A percentile compares a stretch with the other conserved stretches of the same genome.
Conservation (phyloP, 2,113 vertebrate genomes). For the Struthidea cinerea region DNA sequence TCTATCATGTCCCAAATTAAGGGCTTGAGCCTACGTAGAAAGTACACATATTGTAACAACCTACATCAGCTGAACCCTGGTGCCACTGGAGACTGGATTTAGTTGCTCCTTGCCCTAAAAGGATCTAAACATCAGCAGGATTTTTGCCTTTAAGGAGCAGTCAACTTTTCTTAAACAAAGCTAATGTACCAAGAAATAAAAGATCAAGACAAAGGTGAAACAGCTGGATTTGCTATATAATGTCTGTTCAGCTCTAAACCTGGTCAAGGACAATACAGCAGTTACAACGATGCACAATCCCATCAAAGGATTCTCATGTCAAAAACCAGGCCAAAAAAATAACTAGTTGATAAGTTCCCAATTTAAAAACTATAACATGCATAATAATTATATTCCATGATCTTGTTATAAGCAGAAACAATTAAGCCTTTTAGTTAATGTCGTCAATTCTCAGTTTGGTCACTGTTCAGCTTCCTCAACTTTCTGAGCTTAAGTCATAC, state of each 20-base stretch:
- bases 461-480: neutral
- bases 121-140: neutral
- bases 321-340: neutral
- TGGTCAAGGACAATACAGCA: neutral
- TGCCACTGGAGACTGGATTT: neutral
- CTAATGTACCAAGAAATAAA: neutral
- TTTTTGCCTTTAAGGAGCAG: neutral
- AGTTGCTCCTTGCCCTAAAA: neutral
- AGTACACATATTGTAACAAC: neutral
- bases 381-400: neutral
- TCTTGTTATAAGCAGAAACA: neutral
- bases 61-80: neutral
- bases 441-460: neutral
- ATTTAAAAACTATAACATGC: neutral
- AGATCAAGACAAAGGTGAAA: neutral
- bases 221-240: neutral
- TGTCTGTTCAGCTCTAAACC: neutral
- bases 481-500: neutral
- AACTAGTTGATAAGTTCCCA: neutral
- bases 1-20: neutral
- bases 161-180: neutral
- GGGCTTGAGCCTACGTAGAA: neutral
- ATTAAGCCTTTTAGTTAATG: neutral
- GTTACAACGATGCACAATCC: neutral
- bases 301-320: neutral